phyloP scores from a whole-genome alignment of 2,797 vertebrate species.

The Nasua narica region DNA sequence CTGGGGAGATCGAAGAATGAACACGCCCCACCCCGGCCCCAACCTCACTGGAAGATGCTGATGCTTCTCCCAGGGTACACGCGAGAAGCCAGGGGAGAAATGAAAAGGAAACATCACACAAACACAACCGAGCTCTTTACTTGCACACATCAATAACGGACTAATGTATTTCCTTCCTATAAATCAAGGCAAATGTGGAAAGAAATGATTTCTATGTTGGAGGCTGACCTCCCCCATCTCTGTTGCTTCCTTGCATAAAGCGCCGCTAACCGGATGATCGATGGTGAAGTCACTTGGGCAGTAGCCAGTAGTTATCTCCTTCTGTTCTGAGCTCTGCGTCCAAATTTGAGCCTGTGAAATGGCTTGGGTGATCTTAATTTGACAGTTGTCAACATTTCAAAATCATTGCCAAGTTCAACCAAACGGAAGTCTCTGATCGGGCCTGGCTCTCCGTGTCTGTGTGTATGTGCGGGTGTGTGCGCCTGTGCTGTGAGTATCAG shows the following conservation, averaged over 20 bases:
- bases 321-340: conserved; percentile 75
- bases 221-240: neutral
- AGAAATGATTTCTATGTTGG: neutral
- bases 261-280: conserved; percentile 65
- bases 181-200: neutral
- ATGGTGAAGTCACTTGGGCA: conserved; percentile 61
- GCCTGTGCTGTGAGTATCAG: neutral
- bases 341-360: conserved; percentile 73
- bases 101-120: neutral
- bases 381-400: conserved; percentile 79
- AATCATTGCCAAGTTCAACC: conserved; percentile 74
- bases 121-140: neutral
- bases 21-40: neutral
- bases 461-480: neutral
- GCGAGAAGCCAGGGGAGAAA: no score
- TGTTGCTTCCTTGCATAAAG: neutral
- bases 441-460: neutral
- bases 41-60: accelerated
- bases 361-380: conserved; percentile 78
- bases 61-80: neutral
- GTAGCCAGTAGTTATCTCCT: conserved; percentile 70
- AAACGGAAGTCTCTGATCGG: conserved; percentile 71
- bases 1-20: accelerated
- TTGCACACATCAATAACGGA: neutral
- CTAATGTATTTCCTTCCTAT: neutral